Base-by-base conservation (phyloP, 2,888 invertebrate genomes). In the Orthonevra nobilis region DNA sequence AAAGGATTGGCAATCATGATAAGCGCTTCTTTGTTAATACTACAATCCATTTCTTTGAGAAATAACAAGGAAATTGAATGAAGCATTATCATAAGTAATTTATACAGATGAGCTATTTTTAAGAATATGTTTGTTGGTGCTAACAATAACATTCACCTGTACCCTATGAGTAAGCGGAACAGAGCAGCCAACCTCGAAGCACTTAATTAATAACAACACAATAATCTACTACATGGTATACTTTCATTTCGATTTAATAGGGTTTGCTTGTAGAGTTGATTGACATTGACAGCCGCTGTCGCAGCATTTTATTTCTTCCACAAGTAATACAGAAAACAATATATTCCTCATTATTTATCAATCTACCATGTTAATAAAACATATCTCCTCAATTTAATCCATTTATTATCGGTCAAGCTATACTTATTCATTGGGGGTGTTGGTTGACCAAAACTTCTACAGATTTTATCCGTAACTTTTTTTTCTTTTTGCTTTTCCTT, bases 201-300 rank as follows among this genome's bases (percentile, higher is more conserved):
- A 3, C 20, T 4, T 1, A 52, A 60, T 46, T 6, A 26, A 7
- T 12, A 38, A 46, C 32, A 44, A 38, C 38, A 26, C 23, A 15
- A 6, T 17, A 9, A 44, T 79, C 79, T 79, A 79, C 36, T 79
- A 79, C 79, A 56, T 9, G 56, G 46, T 50, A 73, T 61, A 79
- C 56, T 54, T 73, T 52, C 28, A 72, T 73, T 68, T 68, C 61
- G 32, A 42, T 40, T 23, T 20, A 10, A 10, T 32, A 20, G 46
- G 17, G 52, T 40, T 61, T 79, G 69, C 69, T 52, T 40, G 42
- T 19, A 36, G 70, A 63, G 72, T 75, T 61, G 72, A 73, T 36
- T 81, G 82, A 73, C 69, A 77, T 82, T 82, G 82, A 82, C 82
- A 82, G 81, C 72, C 77, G 81, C 75, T 68, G 38, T 68, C 46